Conservation (phyloP, 2,797 vertebrate genomes). For the Lepilemur ruficaudatus region DNA sequence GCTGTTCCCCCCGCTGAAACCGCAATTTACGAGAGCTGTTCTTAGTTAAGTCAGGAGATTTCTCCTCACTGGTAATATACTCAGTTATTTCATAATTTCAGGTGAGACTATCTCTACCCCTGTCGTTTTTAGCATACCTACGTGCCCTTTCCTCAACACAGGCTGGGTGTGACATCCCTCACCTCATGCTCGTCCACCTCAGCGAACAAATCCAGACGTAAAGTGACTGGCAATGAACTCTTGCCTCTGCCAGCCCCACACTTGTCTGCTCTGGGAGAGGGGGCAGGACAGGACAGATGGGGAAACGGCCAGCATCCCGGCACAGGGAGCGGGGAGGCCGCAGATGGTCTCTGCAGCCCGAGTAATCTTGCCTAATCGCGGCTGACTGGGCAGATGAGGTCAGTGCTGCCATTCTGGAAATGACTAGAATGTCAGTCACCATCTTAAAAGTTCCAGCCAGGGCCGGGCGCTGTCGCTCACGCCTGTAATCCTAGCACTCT, state of each 20-base stretch:
- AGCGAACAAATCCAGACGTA: background rate
- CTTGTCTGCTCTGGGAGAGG: no score
- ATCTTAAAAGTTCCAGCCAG: no score
- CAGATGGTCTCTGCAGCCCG: background rate
- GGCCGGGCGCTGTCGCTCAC: no score
- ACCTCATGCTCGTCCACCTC: background rate
- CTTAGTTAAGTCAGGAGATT: no score
- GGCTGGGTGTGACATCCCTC: background rate
- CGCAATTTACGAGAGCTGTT: accelerated
- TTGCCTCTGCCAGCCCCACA: background rate
- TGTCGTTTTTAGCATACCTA: no score
- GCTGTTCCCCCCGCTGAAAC: background rate
- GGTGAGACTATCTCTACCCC: background rate
- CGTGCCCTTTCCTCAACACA: accelerated
- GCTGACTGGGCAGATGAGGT: background rate
- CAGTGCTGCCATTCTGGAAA: background rate
- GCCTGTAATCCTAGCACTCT: no score
- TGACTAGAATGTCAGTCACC: background rate
- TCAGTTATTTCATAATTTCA: accelerated
- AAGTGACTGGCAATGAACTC: background rate
- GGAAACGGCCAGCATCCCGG: background rate
- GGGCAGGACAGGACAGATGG: no score
- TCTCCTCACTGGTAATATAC: background rate
- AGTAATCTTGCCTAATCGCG: background rate
- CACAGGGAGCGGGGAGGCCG: background rate